Conservation (phyloP, 1,140 invertebrate genomes). For the Drosophila albomicans region DNA sequence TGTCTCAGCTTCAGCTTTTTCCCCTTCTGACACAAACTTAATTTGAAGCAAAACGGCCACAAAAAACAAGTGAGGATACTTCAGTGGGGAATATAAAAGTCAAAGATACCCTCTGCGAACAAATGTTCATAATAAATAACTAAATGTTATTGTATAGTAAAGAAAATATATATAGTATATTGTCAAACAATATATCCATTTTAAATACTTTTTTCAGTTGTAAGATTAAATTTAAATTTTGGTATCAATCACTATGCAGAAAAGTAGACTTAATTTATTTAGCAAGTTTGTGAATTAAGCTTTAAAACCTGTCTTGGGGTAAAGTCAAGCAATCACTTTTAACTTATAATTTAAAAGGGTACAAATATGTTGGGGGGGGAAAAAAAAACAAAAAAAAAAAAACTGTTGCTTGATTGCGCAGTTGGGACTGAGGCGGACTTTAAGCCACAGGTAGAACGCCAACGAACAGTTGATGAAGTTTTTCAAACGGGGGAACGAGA, state of each 20-base stretch:
- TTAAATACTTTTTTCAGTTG: no score
- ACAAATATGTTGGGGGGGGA: background rate
- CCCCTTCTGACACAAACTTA: slow-evolving; percentile 73
- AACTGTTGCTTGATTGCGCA: slow-evolving; percentile 60
- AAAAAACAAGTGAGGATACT: slow-evolving; percentile 22
- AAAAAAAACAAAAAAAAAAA: slow-evolving; percentile 62
- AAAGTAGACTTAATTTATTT: no score
- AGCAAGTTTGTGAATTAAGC: no score
- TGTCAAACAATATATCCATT: no score
- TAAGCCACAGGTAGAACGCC: slow-evolving; percentile 77
- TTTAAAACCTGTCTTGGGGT: no score
- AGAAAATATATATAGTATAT: no score
- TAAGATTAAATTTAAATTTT: no score
- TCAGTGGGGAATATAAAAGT: background rate
- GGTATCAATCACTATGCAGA: no score
- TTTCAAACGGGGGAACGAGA: slow-evolving; percentile 39
- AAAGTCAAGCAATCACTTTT: background rate
- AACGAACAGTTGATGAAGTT: slow-evolving; percentile 79
- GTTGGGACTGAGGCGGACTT: slow-evolving; percentile 42
- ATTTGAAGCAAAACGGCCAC: slow-evolving; percentile 66
- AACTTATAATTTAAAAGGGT: slow-evolving; percentile 10
- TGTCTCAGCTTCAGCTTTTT: slow-evolving; percentile 13
- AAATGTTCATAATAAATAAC: background rate
- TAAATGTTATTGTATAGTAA: background rate
- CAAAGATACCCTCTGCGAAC: background rate